Conservation (phyloP, 2,888 invertebrate genomes). For the Junonia oenone region DNA sequence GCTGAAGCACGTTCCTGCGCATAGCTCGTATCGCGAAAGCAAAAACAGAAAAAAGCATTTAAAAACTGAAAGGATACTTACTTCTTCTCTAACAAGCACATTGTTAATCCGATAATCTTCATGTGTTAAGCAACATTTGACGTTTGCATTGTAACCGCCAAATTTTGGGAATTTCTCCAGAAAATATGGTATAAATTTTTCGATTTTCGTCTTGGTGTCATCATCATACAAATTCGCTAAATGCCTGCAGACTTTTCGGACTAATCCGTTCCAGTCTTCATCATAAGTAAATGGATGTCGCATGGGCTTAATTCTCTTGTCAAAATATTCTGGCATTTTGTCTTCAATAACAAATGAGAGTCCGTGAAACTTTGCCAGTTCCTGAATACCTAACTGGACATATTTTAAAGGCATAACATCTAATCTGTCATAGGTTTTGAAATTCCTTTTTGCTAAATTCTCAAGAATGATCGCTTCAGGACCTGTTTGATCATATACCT, state of each 20-base stretch:
- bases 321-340: conserved; percentile 34
- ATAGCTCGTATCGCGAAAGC: too few species aligned
- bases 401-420: conserved; percentile 34
- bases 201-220: conserved; percentile 32
- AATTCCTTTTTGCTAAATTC: conserved; percentile 36
- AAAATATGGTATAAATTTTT: conserved; percentile 26
- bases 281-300: conserved; percentile 15
- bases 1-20: too few species aligned
- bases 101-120: conserved; percentile 29
- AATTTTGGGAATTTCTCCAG: conserved; percentile 30
- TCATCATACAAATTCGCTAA: conserved; percentile 34
- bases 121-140: conserved; percentile 24
- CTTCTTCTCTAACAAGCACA: conserved; percentile 30
- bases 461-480: conserved; percentile 27
- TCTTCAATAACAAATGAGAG: conserved; percentile 37
- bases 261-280: conserved; percentile 23
- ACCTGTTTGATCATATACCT: conserved; percentile 18
- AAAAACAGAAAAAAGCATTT: too few species aligned
- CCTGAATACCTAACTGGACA: conserved; percentile 35
- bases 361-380: conserved; percentile 40
- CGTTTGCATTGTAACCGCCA: conserved; percentile 23
- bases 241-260: conserved; percentile 24
- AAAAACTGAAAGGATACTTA: conserved; percentile 13
- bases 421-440: conserved; percentile 33
- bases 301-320: conserved; percentile 33